Conservation (phyloP, 2,888 invertebrate species). For the Eugnorisma glareosa region DNA sequence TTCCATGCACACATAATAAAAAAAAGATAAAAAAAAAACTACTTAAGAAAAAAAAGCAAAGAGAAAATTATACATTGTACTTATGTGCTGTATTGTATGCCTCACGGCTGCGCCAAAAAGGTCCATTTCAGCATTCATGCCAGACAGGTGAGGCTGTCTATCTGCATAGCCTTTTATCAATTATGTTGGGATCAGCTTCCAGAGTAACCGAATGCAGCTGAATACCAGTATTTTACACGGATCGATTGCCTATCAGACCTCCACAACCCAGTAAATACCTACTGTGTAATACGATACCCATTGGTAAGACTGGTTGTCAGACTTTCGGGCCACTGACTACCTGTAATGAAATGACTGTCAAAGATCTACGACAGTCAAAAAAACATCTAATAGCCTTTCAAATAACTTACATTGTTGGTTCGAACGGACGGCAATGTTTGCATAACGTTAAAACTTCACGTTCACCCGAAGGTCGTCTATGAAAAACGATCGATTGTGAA, state of each 20-base stretch:
- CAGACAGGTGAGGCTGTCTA: too few relatives aligned
- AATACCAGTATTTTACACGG: background rate
- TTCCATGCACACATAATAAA: too few relatives aligned
- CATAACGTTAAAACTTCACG: conserved; percentile 32
- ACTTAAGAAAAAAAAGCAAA: too few relatives aligned
- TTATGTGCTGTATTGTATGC: too few relatives aligned
- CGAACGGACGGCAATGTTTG: background rate
- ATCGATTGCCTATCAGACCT: background rate
- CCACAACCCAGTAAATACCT: background rate
- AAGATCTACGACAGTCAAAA: background rate
- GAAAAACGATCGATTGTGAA: conserved; percentile 35
- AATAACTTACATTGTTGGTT: background rate
- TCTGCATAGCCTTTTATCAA: too few relatives aligned
- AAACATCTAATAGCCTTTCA: too few relatives aligned
- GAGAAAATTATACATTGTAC: too few relatives aligned
- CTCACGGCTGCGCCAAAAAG: too few relatives aligned
- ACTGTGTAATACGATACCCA: background rate
- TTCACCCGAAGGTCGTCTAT: conserved; percentile 31
- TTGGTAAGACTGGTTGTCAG: background rate
- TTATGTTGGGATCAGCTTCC: background rate
- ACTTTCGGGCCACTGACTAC: background rate
- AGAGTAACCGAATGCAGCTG: background rate
- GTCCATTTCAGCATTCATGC: too few relatives aligned
- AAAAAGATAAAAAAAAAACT: too few relatives aligned
- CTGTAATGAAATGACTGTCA: background rate